Percentiles rank a stretch among this genome's conserved stretches.
Conservation (phyloP, 2,888 invertebrate genomes). For the Brachyptera risi region DNA sequence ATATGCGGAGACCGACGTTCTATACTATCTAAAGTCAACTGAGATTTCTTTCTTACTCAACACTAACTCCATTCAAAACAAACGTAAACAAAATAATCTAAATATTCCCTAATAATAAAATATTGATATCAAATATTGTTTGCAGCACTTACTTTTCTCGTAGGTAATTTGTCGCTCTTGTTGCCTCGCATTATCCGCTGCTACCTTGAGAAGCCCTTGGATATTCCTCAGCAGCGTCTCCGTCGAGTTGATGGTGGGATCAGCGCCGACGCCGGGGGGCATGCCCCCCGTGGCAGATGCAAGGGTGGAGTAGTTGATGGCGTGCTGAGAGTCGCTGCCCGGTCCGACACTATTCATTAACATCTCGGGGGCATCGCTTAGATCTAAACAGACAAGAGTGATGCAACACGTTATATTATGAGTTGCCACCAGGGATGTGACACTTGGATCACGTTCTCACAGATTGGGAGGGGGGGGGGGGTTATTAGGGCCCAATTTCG, state of each 20-base stretch:
- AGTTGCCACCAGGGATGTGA: too few relatives aligned
- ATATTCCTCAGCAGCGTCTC: constrained; percentile 93
- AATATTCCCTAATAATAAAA: too few relatives aligned
- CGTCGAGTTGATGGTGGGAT: constrained; percentile 71
- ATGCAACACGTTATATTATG: too few relatives aligned
- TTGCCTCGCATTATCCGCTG: constrained; percentile 95
- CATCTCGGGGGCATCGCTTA: constrained; percentile 67
- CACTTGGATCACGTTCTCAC: too few relatives aligned
- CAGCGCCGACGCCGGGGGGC: constrained; percentile 49
- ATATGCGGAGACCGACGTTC: too few relatives aligned
- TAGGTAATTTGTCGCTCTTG: constrained; percentile 94
- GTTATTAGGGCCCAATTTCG: too few relatives aligned
- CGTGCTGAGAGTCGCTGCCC: constrained; percentile 56
- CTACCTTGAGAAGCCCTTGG: constrained; percentile 92
- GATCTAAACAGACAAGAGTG: constrained; percentile 59
- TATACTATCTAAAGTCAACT: too few relatives aligned
- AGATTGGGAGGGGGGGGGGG: too few relatives aligned
- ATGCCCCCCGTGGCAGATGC: constrained; percentile 55
- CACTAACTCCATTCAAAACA: too few relatives aligned
- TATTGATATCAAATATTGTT: too few relatives aligned
- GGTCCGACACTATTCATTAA: constrained; percentile 43
- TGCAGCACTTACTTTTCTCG: constrained; percentile 88
- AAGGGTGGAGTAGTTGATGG: constrained; percentile 76
- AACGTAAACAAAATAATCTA: too few relatives aligned
- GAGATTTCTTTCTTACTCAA: too few relatives aligned